Conservation (phyloP, 2,113 vertebrate genomes). For the Rhagologus leucostigma region DNA sequence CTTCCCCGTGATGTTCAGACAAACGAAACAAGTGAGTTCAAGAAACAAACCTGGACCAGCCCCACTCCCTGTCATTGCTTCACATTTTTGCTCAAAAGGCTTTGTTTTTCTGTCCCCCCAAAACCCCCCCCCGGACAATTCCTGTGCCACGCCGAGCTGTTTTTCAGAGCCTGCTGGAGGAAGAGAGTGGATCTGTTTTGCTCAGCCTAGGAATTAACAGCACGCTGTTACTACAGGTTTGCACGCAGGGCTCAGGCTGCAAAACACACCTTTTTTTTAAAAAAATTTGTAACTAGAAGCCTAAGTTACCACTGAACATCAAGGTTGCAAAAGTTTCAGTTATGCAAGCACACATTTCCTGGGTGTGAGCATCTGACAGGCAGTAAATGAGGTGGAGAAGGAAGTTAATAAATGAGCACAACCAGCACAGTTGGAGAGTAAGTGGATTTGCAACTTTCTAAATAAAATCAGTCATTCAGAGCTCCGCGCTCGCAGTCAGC, state of each 20-base stretch:
- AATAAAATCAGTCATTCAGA: background rate
- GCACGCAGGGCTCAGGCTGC: background rate
- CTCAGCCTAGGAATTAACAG: background rate
- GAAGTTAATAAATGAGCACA: constrained; percentile 40
- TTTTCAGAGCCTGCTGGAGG: background rate
- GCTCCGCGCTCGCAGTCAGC: background rate
- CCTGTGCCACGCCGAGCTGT: background rate
- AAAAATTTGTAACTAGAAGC: background rate
- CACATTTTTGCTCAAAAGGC: background rate
- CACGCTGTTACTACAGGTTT: background rate
- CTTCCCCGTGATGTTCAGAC: background rate
- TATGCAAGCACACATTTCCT: constrained; percentile 47
- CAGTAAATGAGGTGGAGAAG: constrained; percentile 29
- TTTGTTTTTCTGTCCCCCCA: background rate
- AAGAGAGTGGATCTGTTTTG: background rate
- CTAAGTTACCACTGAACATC: background rate
- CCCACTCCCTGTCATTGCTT: background rate
- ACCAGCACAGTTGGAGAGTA: background rate
- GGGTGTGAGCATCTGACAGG: constrained; percentile 21
- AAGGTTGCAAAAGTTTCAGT: constrained; percentile 39
- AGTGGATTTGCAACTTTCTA: constrained; percentile 10
- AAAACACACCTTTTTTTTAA: background rate
- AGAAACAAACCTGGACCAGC: background rate
- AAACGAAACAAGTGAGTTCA: background rate
- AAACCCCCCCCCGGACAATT: background rate